Evolutionary conservation across 2,113 vertebrate species (phyloP).

Genomic region (Apus apus): DNA sequence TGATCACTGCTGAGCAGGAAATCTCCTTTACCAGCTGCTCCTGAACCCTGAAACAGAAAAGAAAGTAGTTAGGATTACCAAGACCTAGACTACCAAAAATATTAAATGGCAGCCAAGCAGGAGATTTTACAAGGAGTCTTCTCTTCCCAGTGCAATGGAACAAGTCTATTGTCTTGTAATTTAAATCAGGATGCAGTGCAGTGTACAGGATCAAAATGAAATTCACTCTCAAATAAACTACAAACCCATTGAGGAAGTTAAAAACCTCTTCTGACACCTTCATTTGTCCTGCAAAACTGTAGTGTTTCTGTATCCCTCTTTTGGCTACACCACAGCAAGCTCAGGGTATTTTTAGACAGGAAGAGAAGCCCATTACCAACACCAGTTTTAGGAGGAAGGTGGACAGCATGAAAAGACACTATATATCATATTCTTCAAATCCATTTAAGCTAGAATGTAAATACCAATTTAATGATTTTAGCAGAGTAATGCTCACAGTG

Average conservation of each 20-base stretch:
- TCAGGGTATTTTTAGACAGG: background rate
- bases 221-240: background rate
- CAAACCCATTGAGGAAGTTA: background rate
- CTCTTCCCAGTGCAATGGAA: background rate
- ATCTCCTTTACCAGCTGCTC: conserved; percentile 94
- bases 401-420: background rate
- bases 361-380: background rate
- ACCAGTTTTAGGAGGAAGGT: background rate
- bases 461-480: background rate
- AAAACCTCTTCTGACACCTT: background rate
- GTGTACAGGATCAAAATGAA: background rate
- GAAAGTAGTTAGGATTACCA: background rate
- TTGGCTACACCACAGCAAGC: background rate
- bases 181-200: background rate
- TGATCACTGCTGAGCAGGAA: conserved; percentile 96
- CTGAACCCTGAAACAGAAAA: conserved; percentile 81
- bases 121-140: background rate
- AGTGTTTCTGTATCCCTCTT: background rate
- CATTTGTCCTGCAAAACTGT: background rate
- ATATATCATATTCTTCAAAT: background rate
- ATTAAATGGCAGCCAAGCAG: background rate
- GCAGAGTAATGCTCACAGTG: background rate
- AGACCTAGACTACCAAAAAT: background rate
- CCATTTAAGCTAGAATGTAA: background rate
- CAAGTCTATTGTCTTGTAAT: background rate